Evolutionary conservation across 2,797 vertebrate species (phyloP), one percentile per base, ranked within the genome.

Genomic region (Sandelia bainsii): DNA sequence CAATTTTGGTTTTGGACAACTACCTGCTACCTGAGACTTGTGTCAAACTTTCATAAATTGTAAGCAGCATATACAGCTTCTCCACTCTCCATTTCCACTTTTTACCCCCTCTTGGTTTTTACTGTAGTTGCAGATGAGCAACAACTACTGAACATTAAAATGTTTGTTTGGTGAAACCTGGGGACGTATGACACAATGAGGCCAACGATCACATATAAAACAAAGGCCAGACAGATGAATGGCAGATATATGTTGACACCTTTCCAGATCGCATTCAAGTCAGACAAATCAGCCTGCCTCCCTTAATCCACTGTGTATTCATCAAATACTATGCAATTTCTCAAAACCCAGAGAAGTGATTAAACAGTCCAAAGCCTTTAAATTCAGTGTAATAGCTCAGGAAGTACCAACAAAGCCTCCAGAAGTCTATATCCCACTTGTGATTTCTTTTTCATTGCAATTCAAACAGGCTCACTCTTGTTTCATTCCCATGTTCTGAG

Each of bases 331-430:
- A 32, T 63, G n/a, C 60, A 49, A 77, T 76, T 60, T 51, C 62
- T 63, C 27, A 23, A 52, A 75, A 77, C 73, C 64, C 63, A 62
- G 42, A 7, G 1, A 50, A 32, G 45, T 62, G 77, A 85, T 75
- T 75, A 76, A 79, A 80, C 46, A 32, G 52, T 40, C 60, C n/a
- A 68, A 62, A 78, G 53, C 29, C 51, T 64, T 71, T 80, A 73
- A 72, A 79, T 67, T 83, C 66, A 62, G 49, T n/a, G 6, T 79
- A 79, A 80, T 53, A 69, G 58, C 42, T 49, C 40, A 42, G 77
- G 69, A 84, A 78, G 78, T 72, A 61, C 64, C 75, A 84, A 79
- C 70, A 75, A 69, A 75, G 69, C 79, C 73, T 59, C 62, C 20
- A 59, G 75, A 54, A 11, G 57, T 74, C 66, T 22, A 54, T 45